Evolutionary conservation across 2,797 vertebrate species (phyloP).

Genomic region (Cynodonichthys magdalenae): DNA sequence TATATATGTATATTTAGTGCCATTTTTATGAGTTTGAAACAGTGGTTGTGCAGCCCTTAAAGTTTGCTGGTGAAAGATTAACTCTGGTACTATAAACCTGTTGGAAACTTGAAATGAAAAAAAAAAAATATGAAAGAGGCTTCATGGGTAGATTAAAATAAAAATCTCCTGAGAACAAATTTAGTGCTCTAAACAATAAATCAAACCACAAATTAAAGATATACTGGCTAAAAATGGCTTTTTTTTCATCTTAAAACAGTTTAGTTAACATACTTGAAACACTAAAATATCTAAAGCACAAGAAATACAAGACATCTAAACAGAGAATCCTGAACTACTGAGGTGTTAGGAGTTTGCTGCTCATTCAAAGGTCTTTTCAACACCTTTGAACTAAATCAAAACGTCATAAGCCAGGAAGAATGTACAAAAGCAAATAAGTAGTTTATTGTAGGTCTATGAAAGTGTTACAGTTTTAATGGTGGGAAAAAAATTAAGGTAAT

Average conservation of each 20-base stretch:
- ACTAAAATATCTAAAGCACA: constrained; percentile 6
- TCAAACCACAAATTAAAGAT: not conserved
- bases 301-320: constrained; percentile 28
- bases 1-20: too few relatives aligned
- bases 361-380: constrained; percentile 74
- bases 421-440: constrained; percentile 81
- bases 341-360: constrained; percentile 38
- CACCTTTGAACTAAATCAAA: constrained; percentile 76
- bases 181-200: not conserved
- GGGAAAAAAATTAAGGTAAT: constrained; percentile 47
- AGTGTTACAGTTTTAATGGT: constrained; percentile 75
- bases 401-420: constrained; percentile 76
- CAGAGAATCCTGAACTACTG: constrained; percentile 10
- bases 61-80: constrained; percentile 5
- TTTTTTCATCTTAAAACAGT: constrained; percentile 46
- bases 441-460: constrained; percentile 84
- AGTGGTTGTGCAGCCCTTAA: constrained; percentile 1
- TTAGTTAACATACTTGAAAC: not conserved
- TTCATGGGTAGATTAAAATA: constrained; percentile 15
- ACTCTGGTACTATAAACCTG: too few relatives aligned
- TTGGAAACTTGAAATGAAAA: not conserved
- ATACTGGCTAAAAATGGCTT: constrained; percentile 54
- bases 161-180: not conserved
- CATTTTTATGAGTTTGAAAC: too few relatives aligned
- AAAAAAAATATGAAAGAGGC: constrained; percentile 19